A percentile compares a stretch with the other conserved stretches of the same genome.
Conservation (phyloP, 2,888 invertebrate species). For the Lamproptera curius region DNA sequence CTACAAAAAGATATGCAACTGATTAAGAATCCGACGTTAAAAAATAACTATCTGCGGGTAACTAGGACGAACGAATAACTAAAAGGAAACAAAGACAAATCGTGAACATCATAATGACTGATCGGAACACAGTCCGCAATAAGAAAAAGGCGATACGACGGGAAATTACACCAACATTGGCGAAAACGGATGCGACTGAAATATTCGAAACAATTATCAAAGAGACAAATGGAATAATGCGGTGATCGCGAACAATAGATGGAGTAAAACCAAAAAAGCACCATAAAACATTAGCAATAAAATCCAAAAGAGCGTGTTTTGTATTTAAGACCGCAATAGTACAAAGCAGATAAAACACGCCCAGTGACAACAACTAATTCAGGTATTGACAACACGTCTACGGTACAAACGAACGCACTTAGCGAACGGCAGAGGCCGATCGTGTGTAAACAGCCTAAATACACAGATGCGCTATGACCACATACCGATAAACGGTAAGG, state of each 20-base stretch:
- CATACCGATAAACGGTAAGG: background rate
- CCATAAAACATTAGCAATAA: background rate
- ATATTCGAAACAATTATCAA: no score
- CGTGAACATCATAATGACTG: conserved; percentile 1
- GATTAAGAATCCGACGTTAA: background rate
- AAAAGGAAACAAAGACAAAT: background rate
- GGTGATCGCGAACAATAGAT: no score
- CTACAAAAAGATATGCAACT: background rate
- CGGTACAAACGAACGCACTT: conserved; percentile 32
- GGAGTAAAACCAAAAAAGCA: no score
- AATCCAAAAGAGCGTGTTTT: background rate
- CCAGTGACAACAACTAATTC: conserved; percentile 13
- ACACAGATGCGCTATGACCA: conserved; percentile 26
- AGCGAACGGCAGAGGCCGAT: conserved; percentile 22
- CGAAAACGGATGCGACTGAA: conserved; percentile 4
- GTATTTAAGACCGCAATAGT: background rate
- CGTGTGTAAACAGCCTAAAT: conserved; percentile 39
- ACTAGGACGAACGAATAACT: background rate
- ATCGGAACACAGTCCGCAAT: background rate
- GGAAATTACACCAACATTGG: conserved; percentile 4
- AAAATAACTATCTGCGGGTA: background rate
- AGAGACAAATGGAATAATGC: no score
- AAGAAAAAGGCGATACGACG: background rate
- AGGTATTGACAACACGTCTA: conserved; percentile 16
- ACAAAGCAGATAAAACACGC: conserved; percentile 9